Conservation (phyloP, 2,113 vertebrate species). For the Fregetta grallaria region DNA sequence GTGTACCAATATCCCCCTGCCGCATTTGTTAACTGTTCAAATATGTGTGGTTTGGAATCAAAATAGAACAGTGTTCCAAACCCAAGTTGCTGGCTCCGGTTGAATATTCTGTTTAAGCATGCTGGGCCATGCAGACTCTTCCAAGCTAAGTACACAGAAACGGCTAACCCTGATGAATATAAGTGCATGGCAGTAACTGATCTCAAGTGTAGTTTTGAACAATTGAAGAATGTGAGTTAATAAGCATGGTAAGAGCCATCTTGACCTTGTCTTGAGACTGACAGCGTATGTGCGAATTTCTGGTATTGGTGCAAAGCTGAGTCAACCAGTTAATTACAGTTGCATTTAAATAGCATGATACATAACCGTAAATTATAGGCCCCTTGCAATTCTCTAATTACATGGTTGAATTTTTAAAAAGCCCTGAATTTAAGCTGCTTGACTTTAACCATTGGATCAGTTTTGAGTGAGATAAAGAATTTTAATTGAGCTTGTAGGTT, state of each 20-base stretch:
- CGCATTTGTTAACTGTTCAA: slow-evolving; percentile 68
- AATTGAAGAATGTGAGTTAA: background rate
- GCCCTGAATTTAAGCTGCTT: background rate
- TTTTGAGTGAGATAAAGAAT: background rate
- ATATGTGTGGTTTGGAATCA: slow-evolving; percentile 77
- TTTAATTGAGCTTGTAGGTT: background rate
- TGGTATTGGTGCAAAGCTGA: background rate
- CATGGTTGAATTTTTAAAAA: background rate
- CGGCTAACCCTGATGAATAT: background rate
- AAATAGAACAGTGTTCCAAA: slow-evolving; percentile 55
- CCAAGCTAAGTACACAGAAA: background rate
- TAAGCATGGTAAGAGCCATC: background rate
- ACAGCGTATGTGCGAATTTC: background rate
- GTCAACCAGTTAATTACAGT: background rate
- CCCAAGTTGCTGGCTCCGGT: slow-evolving; percentile 56
- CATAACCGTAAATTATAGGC: background rate
- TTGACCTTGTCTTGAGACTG: background rate
- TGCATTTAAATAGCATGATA: background rate
- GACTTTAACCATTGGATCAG: background rate
- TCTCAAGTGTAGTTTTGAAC: background rate
- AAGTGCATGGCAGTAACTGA: background rate
- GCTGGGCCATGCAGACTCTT: slow-evolving; percentile 5
- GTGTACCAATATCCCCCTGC: slow-evolving; percentile 47
- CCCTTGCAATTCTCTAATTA: background rate
- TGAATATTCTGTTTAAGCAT: background rate